Evolutionary conservation across 2,797 vertebrate genomes (phyloP).

Genomic region (Otus scops): DNA sequence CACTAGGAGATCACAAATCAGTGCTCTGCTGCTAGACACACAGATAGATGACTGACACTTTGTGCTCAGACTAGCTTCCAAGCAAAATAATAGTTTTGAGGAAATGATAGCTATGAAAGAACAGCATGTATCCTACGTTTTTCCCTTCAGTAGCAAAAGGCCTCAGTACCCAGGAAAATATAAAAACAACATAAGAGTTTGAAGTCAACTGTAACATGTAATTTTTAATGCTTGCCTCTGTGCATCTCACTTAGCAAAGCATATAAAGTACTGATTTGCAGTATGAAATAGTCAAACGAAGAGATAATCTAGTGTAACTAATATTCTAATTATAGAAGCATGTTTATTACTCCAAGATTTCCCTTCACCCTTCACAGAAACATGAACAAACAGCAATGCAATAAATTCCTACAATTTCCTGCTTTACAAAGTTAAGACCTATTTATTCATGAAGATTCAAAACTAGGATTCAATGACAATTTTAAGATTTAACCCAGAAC

Average conservation of each 20-base stretch:
- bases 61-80: neutral
- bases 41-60: neutral
- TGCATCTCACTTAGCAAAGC: neutral
- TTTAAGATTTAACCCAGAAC: neutral
- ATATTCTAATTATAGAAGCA: conserved; percentile 31
- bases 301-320: conserved; percentile 29
- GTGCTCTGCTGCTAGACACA: neutral
- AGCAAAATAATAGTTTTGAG: conserved; percentile 43
- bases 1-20: neutral
- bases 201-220: neutral
- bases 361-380: neutral
- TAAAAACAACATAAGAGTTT: neutral
- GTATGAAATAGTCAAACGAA: neutral
- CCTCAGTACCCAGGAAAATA: neutral
- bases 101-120: neutral
- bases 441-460: neutral
- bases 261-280: neutral
- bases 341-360: neutral
- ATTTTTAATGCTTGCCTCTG: neutral
- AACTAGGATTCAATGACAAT: neutral
- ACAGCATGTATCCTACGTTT: conserved; percentile 34
- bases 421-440: neutral
- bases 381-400: neutral
- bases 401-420: neutral
- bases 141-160: conserved; percentile 25